A percentile compares a stretch with the other conserved stretches of the same genome.
phyloP scores from a whole-genome alignment of 2,888 invertebrate genomes.

The Andrena minutula region DNA sequence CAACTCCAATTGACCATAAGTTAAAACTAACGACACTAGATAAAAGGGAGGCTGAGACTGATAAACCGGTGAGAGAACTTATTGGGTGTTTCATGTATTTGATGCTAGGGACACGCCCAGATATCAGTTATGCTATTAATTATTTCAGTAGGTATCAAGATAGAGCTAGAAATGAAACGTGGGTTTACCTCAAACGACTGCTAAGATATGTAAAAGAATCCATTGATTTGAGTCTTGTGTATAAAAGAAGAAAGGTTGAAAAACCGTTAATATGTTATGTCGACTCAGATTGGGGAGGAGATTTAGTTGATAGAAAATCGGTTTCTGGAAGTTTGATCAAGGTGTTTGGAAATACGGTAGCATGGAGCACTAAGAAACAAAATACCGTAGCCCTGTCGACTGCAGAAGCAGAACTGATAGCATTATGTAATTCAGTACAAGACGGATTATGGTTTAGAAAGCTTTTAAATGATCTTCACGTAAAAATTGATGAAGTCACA shows the following conservation, averaged over 20 bases:
- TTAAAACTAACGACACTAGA: not conserved
- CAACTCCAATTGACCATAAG: not conserved
- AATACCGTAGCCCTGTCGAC: slow-evolving; percentile 14
- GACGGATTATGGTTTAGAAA: slow-evolving; percentile 16
- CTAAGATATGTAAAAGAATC: slow-evolving; percentile 14
- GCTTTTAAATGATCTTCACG: not conserved
- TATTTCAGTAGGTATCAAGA: slow-evolving; percentile 34
- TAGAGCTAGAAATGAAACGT: not conserved
- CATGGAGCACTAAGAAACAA: slow-evolving; percentile 25
- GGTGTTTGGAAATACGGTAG: slow-evolving; percentile 5
- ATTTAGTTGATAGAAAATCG: slow-evolving; percentile 21
- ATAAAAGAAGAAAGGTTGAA: not conserved
- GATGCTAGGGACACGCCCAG: slow-evolving; percentile 23
- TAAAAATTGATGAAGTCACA: not conserved
- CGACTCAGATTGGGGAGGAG: slow-evolving; percentile 33
- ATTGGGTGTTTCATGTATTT: slow-evolving; percentile 35
- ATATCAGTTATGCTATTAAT: slow-evolving; percentile 24
- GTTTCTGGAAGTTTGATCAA: slow-evolving; percentile 11
- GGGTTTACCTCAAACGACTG: slow-evolving; percentile 2
- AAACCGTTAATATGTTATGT: not conserved
- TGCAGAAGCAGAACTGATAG: slow-evolving; percentile 7
- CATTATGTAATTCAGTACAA: not conserved
- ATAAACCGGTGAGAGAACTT: slow-evolving; percentile 17
- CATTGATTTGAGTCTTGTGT: not conserved
- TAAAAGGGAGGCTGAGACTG: no score